These are phyloP conservation scores for Pelusios castaneus DNA, from an alignment of 2,113 vertebrate species.

Conservation along the genomic window DNA sequence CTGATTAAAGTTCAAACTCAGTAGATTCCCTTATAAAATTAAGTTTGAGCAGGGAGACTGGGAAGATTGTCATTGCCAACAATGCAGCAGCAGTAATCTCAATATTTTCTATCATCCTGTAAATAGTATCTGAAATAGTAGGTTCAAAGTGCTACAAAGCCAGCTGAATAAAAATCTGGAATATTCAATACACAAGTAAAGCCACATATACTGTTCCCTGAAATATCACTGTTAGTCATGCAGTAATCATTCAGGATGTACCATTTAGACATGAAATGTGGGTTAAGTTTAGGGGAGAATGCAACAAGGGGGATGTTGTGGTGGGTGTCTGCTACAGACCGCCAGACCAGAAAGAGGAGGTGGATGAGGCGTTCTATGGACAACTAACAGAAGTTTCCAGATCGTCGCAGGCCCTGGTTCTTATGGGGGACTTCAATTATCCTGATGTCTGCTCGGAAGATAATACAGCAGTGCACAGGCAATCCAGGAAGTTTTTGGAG, in stretches of 20 bases:
- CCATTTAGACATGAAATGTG: neutral
- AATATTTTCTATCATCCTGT: neutral
- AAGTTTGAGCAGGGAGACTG: neutral
- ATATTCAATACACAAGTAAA: neutral
- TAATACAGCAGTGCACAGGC: no score
- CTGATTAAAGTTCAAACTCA: neutral
- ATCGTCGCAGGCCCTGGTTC: no score
- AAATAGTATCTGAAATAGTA: neutral
- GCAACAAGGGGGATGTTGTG: no score
- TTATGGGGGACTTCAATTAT: no score
- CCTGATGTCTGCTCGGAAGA: no score
- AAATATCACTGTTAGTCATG: conserved; percentile 40
- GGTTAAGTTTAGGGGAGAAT: no score
- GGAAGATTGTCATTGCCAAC: neutral
- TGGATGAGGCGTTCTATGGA: no score
- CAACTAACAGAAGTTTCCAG: no score
- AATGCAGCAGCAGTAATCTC: neutral
- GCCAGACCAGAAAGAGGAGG: no score
- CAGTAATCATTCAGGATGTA: conserved; percentile 56
- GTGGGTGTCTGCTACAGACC: no score
- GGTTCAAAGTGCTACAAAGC: neutral
- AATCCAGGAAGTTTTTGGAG: no score
- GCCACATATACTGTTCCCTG: neutral
- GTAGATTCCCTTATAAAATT: neutral
- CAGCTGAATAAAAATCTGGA: neutral